phyloP scores from a whole-genome alignment of 2,113 vertebrate genomes.

The Ciconia maguari region DNA sequence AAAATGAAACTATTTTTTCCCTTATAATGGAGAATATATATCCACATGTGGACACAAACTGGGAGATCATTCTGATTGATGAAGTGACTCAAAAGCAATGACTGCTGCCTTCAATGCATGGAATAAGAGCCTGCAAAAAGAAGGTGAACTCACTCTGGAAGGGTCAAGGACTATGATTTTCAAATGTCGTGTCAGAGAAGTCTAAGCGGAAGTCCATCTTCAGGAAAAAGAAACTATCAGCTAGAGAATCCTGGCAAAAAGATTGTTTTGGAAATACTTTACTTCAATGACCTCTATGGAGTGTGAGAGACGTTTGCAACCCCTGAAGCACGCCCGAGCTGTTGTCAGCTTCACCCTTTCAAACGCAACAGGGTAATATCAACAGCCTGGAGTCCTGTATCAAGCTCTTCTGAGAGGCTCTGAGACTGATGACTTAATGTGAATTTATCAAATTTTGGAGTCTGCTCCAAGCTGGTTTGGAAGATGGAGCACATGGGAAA shows the following conservation, averaged over 20 bases:
- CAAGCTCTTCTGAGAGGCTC: background rate
- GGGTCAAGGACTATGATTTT: background rate
- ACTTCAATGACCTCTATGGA: background rate
- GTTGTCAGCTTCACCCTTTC: background rate
- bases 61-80: background rate
- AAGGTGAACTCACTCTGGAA: background rate
- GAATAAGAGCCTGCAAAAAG: background rate
- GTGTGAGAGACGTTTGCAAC: background rate
- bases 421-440: constrained; percentile 24
- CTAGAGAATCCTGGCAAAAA: background rate
- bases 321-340: background rate
- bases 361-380: background rate
- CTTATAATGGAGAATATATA: background rate
- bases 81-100: background rate
- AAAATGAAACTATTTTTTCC: background rate
- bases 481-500: background rate
- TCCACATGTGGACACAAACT: background rate
- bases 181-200: background rate
- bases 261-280: background rate
- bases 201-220: background rate
- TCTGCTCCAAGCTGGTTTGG: background rate
- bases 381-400: background rate
- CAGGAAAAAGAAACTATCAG: background rate
- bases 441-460: constrained; percentile 39
- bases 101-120: background rate